A percentile compares a stretch with the other conserved stretches of the same genome.
phyloP scores from a whole-genome alignment of 2,797 vertebrate species.

The Chiloscyllium punctatum region DNA sequence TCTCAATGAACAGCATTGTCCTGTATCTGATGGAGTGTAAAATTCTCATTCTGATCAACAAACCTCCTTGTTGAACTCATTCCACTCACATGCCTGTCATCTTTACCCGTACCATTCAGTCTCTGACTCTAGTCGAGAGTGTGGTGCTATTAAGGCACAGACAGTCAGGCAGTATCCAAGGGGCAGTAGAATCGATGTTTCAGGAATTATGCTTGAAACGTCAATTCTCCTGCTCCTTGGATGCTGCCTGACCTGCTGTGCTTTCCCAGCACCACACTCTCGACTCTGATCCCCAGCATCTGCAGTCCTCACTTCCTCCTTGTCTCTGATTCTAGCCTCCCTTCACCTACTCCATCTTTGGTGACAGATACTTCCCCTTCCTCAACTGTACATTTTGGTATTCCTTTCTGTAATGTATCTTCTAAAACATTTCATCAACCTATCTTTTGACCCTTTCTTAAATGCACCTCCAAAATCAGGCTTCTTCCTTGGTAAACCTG shows the following conservation, averaged over 20 bases:
- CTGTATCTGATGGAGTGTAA: background rate
- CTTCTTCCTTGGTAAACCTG: background rate
- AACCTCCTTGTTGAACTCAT: background rate
- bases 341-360: background rate
- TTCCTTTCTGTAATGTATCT: background rate
- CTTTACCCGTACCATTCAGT: background rate
- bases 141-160: too few species aligned
- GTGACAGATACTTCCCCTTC: background rate
- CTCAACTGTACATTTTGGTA: background rate
- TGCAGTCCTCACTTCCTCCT: too few species aligned
- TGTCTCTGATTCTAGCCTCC: background rate
- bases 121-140: too few species aligned
- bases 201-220: too few species aligned
- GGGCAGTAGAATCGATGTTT: too few species aligned
- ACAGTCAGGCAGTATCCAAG: too few species aligned
- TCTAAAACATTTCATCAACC: background rate
- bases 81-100: background rate
- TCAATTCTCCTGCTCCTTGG: too few species aligned
- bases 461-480: background rate
- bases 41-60: background rate
- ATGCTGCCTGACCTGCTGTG: too few species aligned
- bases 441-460: background rate
- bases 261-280: too few species aligned
- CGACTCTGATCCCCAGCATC: background rate
- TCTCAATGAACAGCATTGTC: background rate